Conservation (phyloP, 2,888 invertebrate species). For the Phymatocera aterrima region DNA sequence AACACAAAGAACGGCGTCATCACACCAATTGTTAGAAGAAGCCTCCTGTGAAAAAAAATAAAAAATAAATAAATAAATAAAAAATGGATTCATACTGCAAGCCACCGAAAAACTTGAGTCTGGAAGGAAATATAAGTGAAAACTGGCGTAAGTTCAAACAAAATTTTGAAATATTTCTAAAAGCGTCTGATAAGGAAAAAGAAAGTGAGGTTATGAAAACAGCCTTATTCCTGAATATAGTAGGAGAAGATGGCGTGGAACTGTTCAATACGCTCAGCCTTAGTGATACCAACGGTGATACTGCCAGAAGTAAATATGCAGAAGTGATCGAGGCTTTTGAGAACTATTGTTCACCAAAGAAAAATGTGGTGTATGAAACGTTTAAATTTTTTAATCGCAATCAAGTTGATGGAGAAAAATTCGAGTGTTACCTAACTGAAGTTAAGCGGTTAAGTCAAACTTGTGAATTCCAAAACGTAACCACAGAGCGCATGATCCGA, state of each 20-base stretch:
- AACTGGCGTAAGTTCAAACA: constrained; percentile 51
- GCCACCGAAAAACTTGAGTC: constrained; percentile 38
- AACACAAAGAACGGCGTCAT: no score
- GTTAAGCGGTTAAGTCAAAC: constrained; percentile 56
- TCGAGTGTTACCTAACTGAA: constrained; percentile 60
- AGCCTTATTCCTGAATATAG: constrained; percentile 52
- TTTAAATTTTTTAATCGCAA: constrained; percentile 57
- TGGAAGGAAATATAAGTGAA: constrained; percentile 49
- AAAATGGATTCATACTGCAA: constrained; percentile 49
- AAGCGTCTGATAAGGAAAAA: constrained; percentile 47
- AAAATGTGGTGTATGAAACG: constrained; percentile 55
- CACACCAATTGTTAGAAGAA: no score
- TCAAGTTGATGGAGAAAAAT: constrained; percentile 59
- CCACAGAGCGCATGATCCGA: constrained; percentile 57
- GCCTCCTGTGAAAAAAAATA: no score
- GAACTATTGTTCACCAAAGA: constrained; percentile 51
- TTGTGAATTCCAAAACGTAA: constrained; percentile 56
- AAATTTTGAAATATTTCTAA: constrained; percentile 49
- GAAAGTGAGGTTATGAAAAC: constrained; percentile 44
- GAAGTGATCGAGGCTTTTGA: constrained; percentile 48
- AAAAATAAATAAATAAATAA: no score
- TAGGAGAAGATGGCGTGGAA: constrained; percentile 53
- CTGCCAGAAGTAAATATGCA: no score
- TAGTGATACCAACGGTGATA: constrained; percentile 24
- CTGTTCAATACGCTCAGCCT: constrained; percentile 51